phyloP scores from a whole-genome alignment of 2,888 invertebrate species.

The Amiota communis region DNA sequence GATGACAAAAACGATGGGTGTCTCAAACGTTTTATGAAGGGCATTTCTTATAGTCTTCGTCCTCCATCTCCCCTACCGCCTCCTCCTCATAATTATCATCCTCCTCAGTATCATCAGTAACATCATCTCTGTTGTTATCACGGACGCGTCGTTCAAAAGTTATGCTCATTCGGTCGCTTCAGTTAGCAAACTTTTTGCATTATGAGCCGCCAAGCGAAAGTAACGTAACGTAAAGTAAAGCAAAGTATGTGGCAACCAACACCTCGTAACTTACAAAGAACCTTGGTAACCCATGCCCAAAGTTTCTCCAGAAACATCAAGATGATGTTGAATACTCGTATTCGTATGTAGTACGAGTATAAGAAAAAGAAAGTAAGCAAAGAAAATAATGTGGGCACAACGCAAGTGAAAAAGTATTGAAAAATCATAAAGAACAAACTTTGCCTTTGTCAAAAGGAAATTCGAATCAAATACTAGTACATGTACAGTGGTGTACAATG shows the following conservation, averaged over 20 bases:
- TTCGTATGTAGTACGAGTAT: background rate
- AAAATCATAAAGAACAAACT: constrained; percentile 21
- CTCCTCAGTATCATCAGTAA: background rate
- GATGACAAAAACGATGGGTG: background rate
- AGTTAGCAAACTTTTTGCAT: constrained; percentile 10
- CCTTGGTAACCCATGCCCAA: background rate
- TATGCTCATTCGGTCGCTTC: background rate
- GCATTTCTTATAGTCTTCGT: background rate
- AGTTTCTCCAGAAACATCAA: no score
- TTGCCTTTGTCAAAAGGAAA: constrained; percentile 12
- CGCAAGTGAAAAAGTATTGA: constrained; percentile 18
- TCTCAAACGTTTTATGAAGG: background rate
- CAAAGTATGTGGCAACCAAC: constrained; percentile 8
- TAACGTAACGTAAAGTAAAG: background rate
- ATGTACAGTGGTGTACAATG: background rate
- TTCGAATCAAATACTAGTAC: constrained; percentile 4
- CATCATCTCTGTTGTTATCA: background rate
- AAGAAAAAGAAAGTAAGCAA: background rate
- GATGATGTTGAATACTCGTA: background rate
- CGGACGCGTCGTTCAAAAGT: background rate
- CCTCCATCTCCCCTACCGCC: background rate
- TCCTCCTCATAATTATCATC: no score
- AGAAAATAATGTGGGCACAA: constrained; percentile 1
- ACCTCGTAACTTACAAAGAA: constrained; percentile 6
- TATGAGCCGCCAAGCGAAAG: constrained; percentile 15